Base-by-base conservation (phyloP, 1,140 invertebrate species). In the Leptinotarsa undecemlineata region DNA sequence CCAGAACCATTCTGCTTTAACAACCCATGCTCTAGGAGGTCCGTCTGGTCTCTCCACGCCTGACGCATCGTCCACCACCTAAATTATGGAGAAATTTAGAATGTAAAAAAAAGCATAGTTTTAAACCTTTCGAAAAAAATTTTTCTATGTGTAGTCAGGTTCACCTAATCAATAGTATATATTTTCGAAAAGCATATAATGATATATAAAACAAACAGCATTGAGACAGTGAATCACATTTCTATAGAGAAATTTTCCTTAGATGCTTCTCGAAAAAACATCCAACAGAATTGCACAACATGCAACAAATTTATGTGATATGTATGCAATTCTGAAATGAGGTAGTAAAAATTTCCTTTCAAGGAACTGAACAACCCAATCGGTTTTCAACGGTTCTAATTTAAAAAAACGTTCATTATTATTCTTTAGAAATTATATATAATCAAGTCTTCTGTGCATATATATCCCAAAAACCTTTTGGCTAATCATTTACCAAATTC, bases 1-100 rank as follows among this genome's bases (percentile, higher is more conserved):
- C 96, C 97, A 98, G 86, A 99, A 99, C 97, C 97, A 99, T 87
- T 98, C 95, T 20, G 93, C 93, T 85, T 94, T 96, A 51, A 96
- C 92, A 63, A 96, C 88, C 81, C 92, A 90, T 19, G 92, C 90
- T 76, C 88, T 86, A 19, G 88, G 86, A 8, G 86, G 86, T 74
- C 90, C 89, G 76, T 92, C 91, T 63, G 92, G 92, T 77, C 91
- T 86, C 70, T 89, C 84, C 76, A 88, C 89, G 14, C 92, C 91
- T 75, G 90, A 90, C 75, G 93, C 91, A 82, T 94, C 93, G 81
- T 95, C 93, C 23, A 95, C 93, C 67, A 94, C 93, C 93, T 95
- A 83, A 67, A 80, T 42, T 57, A 76, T 75, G 68, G 47, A 69
- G 33, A 70, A 72, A 78, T 74, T 77, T 80, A 77, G 73, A 78